Evolutionary conservation across 92 coral and sea anemone genomes (phyloP).

Genomic region (Zoanthus solanderi): DNA sequence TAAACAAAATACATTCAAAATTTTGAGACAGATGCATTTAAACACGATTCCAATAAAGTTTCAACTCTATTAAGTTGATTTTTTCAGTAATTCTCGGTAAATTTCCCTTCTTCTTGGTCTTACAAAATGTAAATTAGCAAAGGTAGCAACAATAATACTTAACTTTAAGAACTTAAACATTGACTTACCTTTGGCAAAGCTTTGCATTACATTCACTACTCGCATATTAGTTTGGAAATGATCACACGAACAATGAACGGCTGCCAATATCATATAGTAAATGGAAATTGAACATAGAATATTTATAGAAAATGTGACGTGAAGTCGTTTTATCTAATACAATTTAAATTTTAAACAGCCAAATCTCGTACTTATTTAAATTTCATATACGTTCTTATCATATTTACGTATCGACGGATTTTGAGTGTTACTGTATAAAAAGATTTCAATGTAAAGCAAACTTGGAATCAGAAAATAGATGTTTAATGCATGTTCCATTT

Average conservation of each 20-base stretch:
- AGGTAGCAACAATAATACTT: background rate
- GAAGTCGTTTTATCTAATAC: slow-evolving; percentile 23
- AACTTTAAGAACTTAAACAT: background rate
- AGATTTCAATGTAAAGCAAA: background rate
- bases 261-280: slow-evolving; percentile 14
- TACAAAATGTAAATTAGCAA: background rate
- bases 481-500: background rate
- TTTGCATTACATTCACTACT: background rate
- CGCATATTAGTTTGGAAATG: background rate
- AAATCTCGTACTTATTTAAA: slow-evolving; percentile 32
- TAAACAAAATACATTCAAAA: background rate
- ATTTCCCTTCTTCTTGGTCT: too few species aligned
- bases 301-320: slow-evolving; percentile 37
- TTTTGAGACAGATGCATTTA: background rate
- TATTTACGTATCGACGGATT: slow-evolving; percentile 13
- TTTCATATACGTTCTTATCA: background rate
- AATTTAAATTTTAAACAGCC: slow-evolving; percentile 17
- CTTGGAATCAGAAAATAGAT: background rate
- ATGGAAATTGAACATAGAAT: slow-evolving; percentile 32
- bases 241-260: background rate
- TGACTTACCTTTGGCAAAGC: background rate
- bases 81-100: background rate
- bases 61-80: background rate
- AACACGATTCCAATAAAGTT: background rate
- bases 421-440: background rate